phyloP scores from a whole-genome alignment of 2,113 vertebrate species.

The Mystacornis crossleyi region DNA sequence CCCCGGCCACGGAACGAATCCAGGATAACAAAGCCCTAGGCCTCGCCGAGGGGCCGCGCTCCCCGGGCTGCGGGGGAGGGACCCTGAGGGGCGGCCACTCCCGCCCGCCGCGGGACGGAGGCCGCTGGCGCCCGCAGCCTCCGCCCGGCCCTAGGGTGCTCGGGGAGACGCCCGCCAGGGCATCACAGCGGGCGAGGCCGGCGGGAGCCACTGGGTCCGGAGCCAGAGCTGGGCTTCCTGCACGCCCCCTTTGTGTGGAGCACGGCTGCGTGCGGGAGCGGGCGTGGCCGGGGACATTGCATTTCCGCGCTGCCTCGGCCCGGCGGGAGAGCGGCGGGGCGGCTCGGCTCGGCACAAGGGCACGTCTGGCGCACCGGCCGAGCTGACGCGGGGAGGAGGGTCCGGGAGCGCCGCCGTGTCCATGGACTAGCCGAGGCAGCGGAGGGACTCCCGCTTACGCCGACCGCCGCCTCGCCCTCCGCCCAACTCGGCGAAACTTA shows the following conservation, averaged over 20 bases:
- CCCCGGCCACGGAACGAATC: accelerated
- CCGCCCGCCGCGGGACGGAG: neutral
- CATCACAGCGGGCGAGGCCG: too few relatives aligned
- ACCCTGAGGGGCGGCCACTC: neutral
- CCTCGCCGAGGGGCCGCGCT: neutral
- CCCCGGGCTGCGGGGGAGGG: neutral
- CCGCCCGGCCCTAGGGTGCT: accelerated
- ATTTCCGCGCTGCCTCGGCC: neutral
- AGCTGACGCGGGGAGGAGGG: neutral
- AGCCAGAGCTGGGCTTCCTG: too few relatives aligned
- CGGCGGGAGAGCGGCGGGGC: neutral
- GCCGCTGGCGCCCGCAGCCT: neutral
- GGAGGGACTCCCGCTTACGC: neutral
- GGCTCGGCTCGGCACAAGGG: neutral
- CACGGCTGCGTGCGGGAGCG: too few relatives aligned
- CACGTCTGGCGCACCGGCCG: neutral
- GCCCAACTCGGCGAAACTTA: neutral
- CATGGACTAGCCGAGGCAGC: constrained; percentile 4
- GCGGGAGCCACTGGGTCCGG: too few relatives aligned
- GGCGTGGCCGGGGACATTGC: too few relatives aligned
- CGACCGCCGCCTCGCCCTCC: neutral
- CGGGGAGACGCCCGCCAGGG: accelerated
- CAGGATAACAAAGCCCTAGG: neutral
- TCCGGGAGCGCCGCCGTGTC: neutral
- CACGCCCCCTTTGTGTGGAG: too few relatives aligned